Evolutionary conservation across 1,140 invertebrate species (phyloP).

Genomic region (Drosophila serrata): DNA sequence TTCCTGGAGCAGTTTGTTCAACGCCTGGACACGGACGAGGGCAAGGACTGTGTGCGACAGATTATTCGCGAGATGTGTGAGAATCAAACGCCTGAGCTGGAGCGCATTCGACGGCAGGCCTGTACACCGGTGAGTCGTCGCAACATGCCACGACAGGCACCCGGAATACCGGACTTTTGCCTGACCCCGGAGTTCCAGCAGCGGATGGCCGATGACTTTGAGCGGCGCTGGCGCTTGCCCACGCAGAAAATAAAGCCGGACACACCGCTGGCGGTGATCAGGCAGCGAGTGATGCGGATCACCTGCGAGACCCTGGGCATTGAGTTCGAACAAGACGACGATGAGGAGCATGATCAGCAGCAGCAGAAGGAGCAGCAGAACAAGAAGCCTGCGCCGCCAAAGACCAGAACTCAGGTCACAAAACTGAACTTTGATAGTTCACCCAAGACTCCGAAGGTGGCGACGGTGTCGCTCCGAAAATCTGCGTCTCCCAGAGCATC

Average conservation of each 20-base stretch:
- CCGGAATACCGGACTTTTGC: conserved; percentile 79
- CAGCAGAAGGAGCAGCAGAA: not conserved
- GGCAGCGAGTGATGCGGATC: conserved; percentile 70
- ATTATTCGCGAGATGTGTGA: conserved; percentile 78
- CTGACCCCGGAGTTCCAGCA: conserved; percentile 77
- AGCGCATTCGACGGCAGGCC: conserved; percentile 73
- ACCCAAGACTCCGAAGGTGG: conserved; percentile 15
- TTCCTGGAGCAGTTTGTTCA: conserved; percentile 70
- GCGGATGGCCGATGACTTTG: conserved; percentile 80
- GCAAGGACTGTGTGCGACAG: conserved; percentile 71
- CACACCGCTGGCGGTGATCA: conserved; percentile 74
- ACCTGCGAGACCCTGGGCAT: conserved; percentile 79
- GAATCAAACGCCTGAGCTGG: conserved; percentile 80
- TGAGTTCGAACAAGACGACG: conserved; percentile 43
- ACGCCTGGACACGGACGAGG: conserved; percentile 65
- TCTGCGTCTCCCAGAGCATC: conserved; percentile 1
- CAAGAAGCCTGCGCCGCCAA: not conserved
- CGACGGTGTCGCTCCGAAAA: not conserved
- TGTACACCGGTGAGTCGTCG: conserved; percentile 72
- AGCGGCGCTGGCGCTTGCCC: conserved; percentile 77
- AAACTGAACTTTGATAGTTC: conserved; percentile 41
- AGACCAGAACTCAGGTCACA: not conserved
- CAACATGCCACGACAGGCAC: conserved; percentile 30
- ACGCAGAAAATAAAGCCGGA: conserved; percentile 72
- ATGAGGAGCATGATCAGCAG: not conserved